Evolutionary conservation across 2,113 vertebrate genomes (phyloP).

Genomic region (Podilymbus podiceps): DNA sequence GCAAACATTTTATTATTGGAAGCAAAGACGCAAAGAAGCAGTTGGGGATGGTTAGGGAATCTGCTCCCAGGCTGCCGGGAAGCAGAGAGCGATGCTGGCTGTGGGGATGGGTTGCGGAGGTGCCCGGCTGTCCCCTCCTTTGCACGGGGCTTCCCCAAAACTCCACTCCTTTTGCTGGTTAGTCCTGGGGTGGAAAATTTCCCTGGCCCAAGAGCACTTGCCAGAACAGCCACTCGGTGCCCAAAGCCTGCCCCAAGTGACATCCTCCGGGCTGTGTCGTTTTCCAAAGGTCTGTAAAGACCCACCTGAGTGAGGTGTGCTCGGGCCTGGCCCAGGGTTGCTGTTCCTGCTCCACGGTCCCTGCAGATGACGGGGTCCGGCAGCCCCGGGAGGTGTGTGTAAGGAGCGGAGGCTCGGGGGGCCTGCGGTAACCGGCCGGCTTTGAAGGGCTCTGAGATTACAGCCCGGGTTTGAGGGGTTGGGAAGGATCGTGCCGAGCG

Average conservation of each 20-base stretch:
- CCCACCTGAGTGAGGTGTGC: fast-evolving
- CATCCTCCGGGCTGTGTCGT: background rate
- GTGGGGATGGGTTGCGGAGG: fast-evolving
- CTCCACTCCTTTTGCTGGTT: background rate
- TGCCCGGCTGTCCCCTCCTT: background rate
- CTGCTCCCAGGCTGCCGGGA: background rate
- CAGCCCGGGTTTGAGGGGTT: no score
- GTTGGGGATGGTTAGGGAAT: background rate
- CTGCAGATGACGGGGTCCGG: background rate
- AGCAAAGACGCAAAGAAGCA: background rate
- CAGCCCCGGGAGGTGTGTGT: fast-evolving
- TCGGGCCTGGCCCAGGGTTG: background rate
- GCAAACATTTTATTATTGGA: background rate
- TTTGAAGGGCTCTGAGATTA: background rate
- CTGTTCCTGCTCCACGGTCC: fast-evolving
- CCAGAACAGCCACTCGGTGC: background rate
- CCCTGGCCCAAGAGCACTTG: background rate
- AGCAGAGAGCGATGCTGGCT: background rate
- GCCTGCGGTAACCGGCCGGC: background rate
- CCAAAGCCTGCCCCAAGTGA: background rate
- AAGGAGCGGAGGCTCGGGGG: background rate
- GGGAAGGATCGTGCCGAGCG: background rate
- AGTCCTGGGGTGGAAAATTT: background rate
- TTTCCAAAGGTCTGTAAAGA: background rate
- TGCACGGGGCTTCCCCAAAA: fast-evolving